Base-by-base conservation (phyloP, 2,113 vertebrate genomes). In the Ophthalmolycus amberensis region DNA sequence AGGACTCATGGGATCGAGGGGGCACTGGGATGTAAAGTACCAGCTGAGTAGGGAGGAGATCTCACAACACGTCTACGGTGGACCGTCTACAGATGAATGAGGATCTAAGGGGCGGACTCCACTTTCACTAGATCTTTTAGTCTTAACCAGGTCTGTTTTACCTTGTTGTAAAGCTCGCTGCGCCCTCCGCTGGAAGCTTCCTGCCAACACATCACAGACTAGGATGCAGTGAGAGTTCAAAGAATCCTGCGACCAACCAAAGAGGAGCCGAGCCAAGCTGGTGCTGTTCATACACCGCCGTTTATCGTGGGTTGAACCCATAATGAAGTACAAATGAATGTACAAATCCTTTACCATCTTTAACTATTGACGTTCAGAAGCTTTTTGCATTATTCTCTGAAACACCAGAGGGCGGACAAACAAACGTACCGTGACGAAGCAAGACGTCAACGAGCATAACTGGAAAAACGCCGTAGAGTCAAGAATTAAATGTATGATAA, bases 131-230 rank as follows among this genome's bases (percentile, higher is more conserved):
- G 0, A 59, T 15, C 0, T 15, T 20, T 50, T 4, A 38, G 1
- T 52, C 60, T 65, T 5, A 71, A 50, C 70, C 75, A 22, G 0
- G 58, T 58, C 42, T 0, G 18, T 63, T 85, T 93, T 92, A 94
- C 91, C 93, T 93, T 71, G 63, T 22, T 25, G 66, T 75, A 75
- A 82, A 78, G 52, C 11, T 59, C 6, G 37, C 8, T 32, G 74
- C 42, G 79, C 50, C 70, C 82, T 75, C 76, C 80, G 16, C 80
- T 69, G 79, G 84, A 77, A 38, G 44, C 48, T 71, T 87, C 86
- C 93, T 93, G 91, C 59, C 79, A 83, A 93, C 71, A 93, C 48
- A 87, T 68, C 68, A 79, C 78, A 89, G 5, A 87, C 88, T 83
- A 25, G 11, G 38, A 83, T 89, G 64, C 67, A 83, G 48, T 80